A percentile compares a stretch with the other conserved stretches of the same genome.
phyloP scores from a whole-genome alignment of 2,797 vertebrate genomes.

The Spheniscus humboldti region DNA sequence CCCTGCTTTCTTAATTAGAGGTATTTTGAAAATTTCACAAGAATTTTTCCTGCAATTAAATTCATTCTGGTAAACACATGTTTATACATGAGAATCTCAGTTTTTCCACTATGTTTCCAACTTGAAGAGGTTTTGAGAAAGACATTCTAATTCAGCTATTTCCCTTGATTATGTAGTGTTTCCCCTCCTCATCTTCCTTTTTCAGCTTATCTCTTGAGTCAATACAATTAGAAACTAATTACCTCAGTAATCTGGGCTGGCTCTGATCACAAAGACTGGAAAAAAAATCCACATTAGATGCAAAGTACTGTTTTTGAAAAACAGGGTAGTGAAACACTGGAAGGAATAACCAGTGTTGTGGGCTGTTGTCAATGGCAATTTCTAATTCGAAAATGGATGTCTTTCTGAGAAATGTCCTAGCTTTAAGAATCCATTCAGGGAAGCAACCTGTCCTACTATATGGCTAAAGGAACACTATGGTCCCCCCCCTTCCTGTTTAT shows the following conservation, averaged over 20 bases:
- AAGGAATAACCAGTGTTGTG: background rate
- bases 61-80: background rate
- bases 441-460: background rate
- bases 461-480: background rate
- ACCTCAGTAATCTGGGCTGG: background rate
- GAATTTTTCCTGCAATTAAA: background rate
- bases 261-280: background rate
- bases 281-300: background rate
- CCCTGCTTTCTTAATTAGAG: background rate
- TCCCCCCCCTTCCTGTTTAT: background rate
- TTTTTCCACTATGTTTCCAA: background rate
- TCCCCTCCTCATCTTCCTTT: background rate
- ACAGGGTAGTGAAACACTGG: background rate
- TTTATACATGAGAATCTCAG: background rate
- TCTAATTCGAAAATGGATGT: background rate
- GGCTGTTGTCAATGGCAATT: background rate
- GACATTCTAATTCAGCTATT: background rate
- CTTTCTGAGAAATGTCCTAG: background rate
- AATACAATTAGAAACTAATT: background rate
- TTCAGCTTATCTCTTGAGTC: background rate
- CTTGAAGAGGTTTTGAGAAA: background rate
- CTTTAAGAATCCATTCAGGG: background rate
- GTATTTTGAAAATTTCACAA: background rate
- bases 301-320: background rate
- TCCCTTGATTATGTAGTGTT: background rate